Conservation (phyloP, 2,113 vertebrate species). For the Naja naja region DNA sequence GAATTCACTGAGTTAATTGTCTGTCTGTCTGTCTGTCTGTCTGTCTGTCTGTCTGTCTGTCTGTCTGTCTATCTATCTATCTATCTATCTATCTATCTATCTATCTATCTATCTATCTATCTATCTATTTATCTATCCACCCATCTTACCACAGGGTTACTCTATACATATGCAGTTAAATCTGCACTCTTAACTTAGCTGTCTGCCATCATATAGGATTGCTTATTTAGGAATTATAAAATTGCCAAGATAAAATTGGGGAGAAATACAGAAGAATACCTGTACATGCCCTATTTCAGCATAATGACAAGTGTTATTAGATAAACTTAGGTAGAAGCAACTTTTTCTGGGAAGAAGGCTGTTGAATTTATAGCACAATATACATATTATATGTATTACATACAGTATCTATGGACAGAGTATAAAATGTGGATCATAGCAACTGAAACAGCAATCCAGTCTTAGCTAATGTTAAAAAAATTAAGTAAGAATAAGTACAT, state of each 20-base stretch:
- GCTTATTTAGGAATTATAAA: conserved; percentile 49
- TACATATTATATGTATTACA: neutral
- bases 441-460: neutral
- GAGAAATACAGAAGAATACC: conserved; percentile 9
- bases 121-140: no score
- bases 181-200: conserved; percentile 43
- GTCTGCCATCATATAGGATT: conserved; percentile 45
- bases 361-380: neutral
- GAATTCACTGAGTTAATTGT: conserved; percentile 34
- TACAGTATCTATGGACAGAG: neutral
- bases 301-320: neutral
- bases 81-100: no score
- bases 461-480: neutral
- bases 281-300: neutral
- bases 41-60: neutral
- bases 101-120: no score
- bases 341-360: neutral
- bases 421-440: neutral
- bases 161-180: conserved; percentile 46
- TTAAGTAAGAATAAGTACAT: neutral
- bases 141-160: no score
- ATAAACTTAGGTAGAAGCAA: neutral
- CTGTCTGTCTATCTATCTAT: neutral
- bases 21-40: no score
- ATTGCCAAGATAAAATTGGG: conserved; percentile 32